A percentile compares a stretch with the other conserved stretches of the same genome.
These are phyloP conservation scores for Edolisoma coerulescens DNA, from an alignment of 2,113 vertebrate species.

Conservation along the genomic window DNA sequence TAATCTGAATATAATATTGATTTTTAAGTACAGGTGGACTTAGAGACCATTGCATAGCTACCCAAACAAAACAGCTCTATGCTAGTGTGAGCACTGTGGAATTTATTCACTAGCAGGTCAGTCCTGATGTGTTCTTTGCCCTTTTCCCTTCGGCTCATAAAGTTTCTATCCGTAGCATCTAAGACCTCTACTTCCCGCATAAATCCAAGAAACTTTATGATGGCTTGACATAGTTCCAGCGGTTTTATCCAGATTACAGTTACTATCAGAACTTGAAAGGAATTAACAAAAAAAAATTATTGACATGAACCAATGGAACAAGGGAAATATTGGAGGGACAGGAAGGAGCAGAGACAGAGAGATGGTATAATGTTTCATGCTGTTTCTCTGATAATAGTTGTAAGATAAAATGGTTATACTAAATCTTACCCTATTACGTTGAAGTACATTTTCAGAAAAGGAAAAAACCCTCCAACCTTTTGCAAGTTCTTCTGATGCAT, in stretches of 20 bases:
- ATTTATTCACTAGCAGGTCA: neutral
- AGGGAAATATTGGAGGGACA: neutral
- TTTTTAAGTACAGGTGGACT: neutral
- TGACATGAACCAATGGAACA: neutral
- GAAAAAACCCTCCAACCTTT: neutral
- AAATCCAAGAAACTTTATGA: neutral
- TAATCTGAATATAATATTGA: neutral
- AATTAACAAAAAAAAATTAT: neutral
- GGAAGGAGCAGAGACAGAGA: neutral
- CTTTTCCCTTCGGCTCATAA: neutral
- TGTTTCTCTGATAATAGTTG: neutral
- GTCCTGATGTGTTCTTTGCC: neutral
- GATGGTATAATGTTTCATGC: neutral
- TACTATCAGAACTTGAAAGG: neutral
- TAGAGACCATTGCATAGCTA: accelerated
- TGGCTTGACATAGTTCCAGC: neutral
- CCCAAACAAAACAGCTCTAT: neutral
- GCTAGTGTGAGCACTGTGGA: neutral
- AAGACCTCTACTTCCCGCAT: neutral
- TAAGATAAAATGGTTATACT: neutral
- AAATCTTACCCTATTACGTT: neutral
- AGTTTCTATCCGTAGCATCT: neutral
- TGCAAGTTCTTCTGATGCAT: neutral
- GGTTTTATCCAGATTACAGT: neutral
- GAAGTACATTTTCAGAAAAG: neutral